A percentile compares a stretch with the other conserved stretches of the same genome.
phyloP scores from a whole-genome alignment of 1,140 invertebrate genomes.

The Diorhabda carinulata region DNA sequence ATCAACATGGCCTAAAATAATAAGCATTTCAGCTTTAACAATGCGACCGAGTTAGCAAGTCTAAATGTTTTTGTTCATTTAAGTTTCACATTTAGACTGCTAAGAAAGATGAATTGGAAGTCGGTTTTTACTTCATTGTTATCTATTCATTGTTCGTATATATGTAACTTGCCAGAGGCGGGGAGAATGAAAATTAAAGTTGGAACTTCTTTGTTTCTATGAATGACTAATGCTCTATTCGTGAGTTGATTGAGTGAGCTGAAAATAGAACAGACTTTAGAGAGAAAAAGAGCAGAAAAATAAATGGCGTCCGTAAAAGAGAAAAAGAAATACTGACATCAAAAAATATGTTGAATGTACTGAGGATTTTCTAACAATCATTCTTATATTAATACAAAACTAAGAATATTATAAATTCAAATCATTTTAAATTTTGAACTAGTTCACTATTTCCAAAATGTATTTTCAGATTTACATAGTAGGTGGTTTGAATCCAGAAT shows the following conservation, averaged over 20 bases:
- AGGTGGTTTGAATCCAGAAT: too few relatives aligned
- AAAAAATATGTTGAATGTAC: too few relatives aligned
- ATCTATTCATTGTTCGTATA: slow-evolving; percentile 2
- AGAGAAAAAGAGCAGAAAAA: too few relatives aligned
- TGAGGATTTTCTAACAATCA: too few relatives aligned
- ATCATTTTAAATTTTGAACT: too few relatives aligned
- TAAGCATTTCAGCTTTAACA: slow-evolving; percentile 2
- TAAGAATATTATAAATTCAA: too few relatives aligned
- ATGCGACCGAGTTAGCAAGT: slow-evolving; percentile 1
- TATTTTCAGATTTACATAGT: too few relatives aligned
- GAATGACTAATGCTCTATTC: not conserved
- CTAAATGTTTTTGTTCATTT: slow-evolving; percentile 3
- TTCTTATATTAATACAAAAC: too few relatives aligned
- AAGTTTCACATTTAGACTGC: not conserved
- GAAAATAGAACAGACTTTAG: not conserved
- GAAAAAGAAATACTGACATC: too few relatives aligned
- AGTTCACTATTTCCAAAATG: too few relatives aligned
- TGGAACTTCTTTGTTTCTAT: not conserved
- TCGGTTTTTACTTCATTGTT: slow-evolving; percentile 2
- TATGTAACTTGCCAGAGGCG: not conserved
- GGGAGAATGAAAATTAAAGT: not conserved
- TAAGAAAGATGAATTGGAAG: slow-evolving; percentile 2
- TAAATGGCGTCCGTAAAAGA: too few relatives aligned
- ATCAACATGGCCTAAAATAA: slow-evolving; percentile 2
- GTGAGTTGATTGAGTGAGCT: not conserved